phyloP scores from a whole-genome alignment of 2,888 invertebrate species.

The Agapostemon virescens region DNA sequence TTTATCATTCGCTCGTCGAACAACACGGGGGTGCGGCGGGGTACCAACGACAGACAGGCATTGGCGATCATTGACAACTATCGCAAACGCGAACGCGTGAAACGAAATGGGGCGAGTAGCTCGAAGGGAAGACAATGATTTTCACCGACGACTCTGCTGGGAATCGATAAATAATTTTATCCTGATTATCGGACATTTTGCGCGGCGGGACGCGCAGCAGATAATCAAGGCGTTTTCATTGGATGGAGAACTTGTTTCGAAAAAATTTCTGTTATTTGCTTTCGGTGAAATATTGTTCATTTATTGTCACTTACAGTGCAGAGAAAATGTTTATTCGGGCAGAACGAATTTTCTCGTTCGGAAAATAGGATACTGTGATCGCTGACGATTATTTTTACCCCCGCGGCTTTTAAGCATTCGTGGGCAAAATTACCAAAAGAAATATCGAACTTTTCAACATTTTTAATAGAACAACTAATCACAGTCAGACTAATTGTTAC shows the following conservation, averaged over 20 bases:
- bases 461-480: too few species aligned
- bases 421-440: too few species aligned
- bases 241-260: neutral
- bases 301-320: too few species aligned
- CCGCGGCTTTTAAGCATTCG: too few species aligned
- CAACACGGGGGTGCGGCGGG: neutral
- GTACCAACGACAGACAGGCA: neutral
- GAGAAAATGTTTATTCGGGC: too few species aligned
- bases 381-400: too few species aligned
- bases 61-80: constrained; percentile 10
- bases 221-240: neutral
- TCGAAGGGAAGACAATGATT: neutral
- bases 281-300: neutral
- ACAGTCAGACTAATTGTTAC: too few species aligned
- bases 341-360: too few species aligned
- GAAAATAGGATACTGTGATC: too few species aligned
- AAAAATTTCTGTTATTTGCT: neutral
- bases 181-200: neutral
- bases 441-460: too few species aligned
- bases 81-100: constrained; percentile 5
- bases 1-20: constrained; percentile 6
- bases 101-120: constrained; percentile 1
- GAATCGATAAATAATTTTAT: neutral
- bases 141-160: neutral
- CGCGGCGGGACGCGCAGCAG: neutral